Evolutionary conservation across 2,113 vertebrate genomes (phyloP).

Genomic region (Leucosticte australis): DNA sequence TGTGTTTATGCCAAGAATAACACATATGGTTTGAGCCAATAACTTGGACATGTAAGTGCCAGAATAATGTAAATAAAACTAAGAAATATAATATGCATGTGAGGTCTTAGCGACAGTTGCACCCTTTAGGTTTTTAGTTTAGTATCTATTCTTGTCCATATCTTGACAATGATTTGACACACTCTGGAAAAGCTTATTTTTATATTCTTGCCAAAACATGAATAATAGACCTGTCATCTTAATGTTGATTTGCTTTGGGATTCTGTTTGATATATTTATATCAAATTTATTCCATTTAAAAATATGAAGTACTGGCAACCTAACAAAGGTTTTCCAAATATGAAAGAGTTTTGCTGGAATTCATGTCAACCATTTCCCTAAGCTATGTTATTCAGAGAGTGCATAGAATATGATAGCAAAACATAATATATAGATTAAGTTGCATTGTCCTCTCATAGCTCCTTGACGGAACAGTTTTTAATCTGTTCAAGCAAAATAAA

Average conservation of each 20-base stretch:
- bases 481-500: not conserved
- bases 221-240: not conserved
- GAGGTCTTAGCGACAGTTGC: not conserved
- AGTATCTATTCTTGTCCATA: not conserved
- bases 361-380: not conserved
- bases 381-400: not conserved
- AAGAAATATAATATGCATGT: not conserved
- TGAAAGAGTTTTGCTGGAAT: not conserved
- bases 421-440: not conserved
- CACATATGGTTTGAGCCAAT: not conserved
- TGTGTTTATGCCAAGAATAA: not conserved
- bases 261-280: constrained; percentile 10
- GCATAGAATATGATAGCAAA: not conserved
- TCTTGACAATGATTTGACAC: not conserved
- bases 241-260: not conserved
- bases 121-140: not conserved
- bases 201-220: not conserved
- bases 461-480: constrained; percentile 1
- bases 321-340: constrained; percentile 13
- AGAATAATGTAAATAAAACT: constrained; percentile 15
- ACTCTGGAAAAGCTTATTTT: not conserved
- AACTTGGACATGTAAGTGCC: not conserved
- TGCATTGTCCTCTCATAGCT: not conserved
- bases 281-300: not conserved
- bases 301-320: not conserved